These are phyloP conservation scores for Drosophila pectinifera DNA, from an alignment of 1,140 invertebrate genomes.

Conservation along the genomic window DNA sequence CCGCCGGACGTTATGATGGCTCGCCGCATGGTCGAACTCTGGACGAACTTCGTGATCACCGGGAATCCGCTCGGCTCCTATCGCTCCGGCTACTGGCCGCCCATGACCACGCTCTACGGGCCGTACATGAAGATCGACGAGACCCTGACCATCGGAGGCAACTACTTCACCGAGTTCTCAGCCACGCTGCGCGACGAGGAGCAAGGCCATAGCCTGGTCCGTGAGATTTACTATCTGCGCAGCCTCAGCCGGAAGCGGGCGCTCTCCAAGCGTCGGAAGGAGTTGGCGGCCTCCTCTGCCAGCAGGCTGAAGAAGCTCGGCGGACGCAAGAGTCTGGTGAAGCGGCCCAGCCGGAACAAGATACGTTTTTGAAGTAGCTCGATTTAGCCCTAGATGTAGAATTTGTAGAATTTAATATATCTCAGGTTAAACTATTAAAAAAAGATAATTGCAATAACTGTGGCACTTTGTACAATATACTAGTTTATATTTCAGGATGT, in stretches of 20 bases:
- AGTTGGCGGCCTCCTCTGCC: slow-evolving; percentile 12
- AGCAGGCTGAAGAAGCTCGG: slow-evolving; percentile 36
- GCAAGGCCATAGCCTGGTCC: slow-evolving; percentile 66
- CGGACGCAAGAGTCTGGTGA: slow-evolving; percentile 64
- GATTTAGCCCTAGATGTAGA: neutral
- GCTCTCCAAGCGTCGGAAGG: slow-evolving; percentile 41
- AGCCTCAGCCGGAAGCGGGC: slow-evolving; percentile 48
- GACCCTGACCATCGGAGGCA: slow-evolving; percentile 71
- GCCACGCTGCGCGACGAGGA: slow-evolving; percentile 76
- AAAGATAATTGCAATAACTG: too few relatives aligned
- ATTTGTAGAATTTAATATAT: neutral
- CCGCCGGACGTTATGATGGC: slow-evolving; percentile 74
- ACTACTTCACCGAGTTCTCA: slow-evolving; percentile 80
- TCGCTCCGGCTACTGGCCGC: slow-evolving; percentile 77
- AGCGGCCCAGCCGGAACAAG: slow-evolving; percentile 71
- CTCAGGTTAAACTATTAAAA: neutral
- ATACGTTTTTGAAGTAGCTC: slow-evolving; percentile 52
- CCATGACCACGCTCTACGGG: slow-evolving; percentile 80
- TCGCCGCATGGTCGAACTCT: slow-evolving; percentile 79
- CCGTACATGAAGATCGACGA: slow-evolving; percentile 83
- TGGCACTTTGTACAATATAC: neutral
- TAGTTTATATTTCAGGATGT: neutral
- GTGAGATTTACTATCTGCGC: slow-evolving; percentile 75
- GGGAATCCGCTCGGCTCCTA: slow-evolving; percentile 73
- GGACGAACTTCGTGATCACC: slow-evolving; percentile 82